These are phyloP conservation scores for Dinomys branickii DNA, from an alignment of 2,113 vertebrate species.

Conservation along the genomic window DNA sequence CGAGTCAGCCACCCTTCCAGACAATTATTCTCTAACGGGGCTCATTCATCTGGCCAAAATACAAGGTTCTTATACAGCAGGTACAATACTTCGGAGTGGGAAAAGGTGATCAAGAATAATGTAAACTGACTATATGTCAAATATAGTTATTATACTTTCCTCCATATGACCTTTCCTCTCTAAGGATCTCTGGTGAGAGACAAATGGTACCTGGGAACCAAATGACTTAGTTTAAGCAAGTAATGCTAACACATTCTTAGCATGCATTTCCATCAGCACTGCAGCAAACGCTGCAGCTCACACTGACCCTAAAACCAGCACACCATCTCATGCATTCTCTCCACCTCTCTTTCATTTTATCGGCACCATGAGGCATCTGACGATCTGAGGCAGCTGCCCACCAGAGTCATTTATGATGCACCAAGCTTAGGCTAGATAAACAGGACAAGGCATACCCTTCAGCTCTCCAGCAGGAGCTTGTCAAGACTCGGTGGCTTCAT, in stretches of 20 bases:
- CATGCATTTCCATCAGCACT: constrained; percentile 48
- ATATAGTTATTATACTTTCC: not conserved
- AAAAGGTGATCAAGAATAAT: constrained; percentile 36
- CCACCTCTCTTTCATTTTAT: not conserved
- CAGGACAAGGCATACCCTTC: not conserved
- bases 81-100: not conserved
- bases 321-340: not conserved
- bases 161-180: not conserved
- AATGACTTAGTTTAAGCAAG: not conserved
- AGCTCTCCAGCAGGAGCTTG: not conserved
- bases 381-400: constrained; percentile 8
- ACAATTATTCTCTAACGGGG: not conserved
- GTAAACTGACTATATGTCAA: not conserved
- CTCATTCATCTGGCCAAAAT: constrained; percentile 43
- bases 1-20: constrained; percentile 48
- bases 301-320: constrained; percentile 60
- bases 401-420: not conserved
- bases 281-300: constrained; percentile 47
- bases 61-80: not conserved
- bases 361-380: not conserved
- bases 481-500: not conserved
- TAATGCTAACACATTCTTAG: not conserved
- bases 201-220: not conserved
- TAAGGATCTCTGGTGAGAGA: not conserved
- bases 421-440: not conserved